Evolutionary conservation across 2,797 vertebrate species (phyloP).

Genomic region (Florisuga fusca): DNA sequence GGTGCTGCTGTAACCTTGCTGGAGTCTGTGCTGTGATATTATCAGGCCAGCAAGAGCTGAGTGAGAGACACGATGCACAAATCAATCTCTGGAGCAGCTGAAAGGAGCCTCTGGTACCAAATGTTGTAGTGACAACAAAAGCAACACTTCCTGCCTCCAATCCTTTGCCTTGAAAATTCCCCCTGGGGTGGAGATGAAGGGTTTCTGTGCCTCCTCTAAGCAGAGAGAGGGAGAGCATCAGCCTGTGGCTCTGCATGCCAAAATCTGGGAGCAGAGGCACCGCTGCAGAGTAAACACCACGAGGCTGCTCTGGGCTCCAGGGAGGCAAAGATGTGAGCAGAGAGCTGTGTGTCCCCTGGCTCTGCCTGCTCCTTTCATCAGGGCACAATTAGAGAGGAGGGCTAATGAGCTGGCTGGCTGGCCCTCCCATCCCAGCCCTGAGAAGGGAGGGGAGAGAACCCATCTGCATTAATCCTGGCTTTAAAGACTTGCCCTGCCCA

Average conservation of each 20-base stretch:
- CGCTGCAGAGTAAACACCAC: background rate
- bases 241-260: background rate
- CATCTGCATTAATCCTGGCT: background rate
- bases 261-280: background rate
- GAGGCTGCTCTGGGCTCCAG: background rate
- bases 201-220: background rate
- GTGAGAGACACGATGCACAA: slow-evolving; percentile 13
- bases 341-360: background rate
- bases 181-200: background rate
- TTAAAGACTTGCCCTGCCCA: background rate
- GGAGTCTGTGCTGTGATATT: background rate
- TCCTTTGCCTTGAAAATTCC: background rate
- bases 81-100: slow-evolving; percentile 9
- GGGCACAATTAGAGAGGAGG: background rate
- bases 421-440: background rate
- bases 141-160: background rate
- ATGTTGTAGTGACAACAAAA: background rate
- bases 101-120: background rate
- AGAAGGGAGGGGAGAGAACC: background rate
- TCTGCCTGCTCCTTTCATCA: background rate
- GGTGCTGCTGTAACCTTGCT: background rate
- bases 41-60: background rate
- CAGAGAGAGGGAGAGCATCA: background rate
- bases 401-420: background rate
- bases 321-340: background rate